phyloP scores from a whole-genome alignment of 2,888 invertebrate species.

The Athalia rosae region DNA sequence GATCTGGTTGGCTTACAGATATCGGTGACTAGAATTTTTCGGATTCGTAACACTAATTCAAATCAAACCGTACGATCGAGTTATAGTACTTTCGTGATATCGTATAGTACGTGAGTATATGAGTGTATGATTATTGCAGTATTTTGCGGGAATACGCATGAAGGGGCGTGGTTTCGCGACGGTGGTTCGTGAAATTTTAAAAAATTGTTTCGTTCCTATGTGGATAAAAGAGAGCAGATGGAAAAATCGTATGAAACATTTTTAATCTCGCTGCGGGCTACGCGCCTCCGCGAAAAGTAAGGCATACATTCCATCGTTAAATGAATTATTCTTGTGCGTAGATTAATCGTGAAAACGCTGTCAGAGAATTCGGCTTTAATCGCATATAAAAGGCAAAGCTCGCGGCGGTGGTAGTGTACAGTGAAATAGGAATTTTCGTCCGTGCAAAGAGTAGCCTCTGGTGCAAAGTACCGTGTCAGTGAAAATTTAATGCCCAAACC shows the following conservation, averaged over 20 bases:
- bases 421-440: neutral
- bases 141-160: neutral
- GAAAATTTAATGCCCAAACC: constrained; percentile 17
- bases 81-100: no score
- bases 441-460: constrained; percentile 15
- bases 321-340: constrained; percentile 34
- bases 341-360: constrained; percentile 30
- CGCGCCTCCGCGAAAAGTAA: neutral
- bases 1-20: no score
- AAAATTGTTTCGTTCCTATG: neutral
- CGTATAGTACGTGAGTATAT: no score
- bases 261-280: constrained; percentile 7
- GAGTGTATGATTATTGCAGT: no score
- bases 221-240: neutral
- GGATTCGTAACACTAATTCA: no score
- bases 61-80: no score
- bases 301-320: constrained; percentile 5
- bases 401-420: constrained; percentile 1
- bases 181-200: neutral
- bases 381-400: neutral
- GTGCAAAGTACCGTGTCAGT: neutral
- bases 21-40: no score
- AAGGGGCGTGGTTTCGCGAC: neutral
- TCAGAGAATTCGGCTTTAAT: constrained; percentile 10
- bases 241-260: constrained; percentile 14